Percentiles rank a stretch among this genome's conserved stretches.
Evolutionary conservation across 2,888 invertebrate genomes (phyloP).

Genomic region (Athetis lepigone): DNA sequence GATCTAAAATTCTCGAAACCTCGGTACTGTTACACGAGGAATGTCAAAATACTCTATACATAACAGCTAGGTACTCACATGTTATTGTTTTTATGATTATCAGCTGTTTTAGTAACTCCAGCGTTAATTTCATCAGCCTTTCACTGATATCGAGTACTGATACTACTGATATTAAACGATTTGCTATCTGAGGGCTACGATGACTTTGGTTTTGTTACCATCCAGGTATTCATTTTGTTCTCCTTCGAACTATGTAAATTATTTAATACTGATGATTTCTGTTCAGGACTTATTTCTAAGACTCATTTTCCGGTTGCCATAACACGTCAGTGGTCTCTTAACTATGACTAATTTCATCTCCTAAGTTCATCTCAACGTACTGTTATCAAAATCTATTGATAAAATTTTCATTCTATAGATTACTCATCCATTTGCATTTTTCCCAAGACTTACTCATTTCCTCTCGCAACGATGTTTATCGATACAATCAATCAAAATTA

Average conservation of each 20-base stretch:
- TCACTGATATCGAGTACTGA: constrained; percentile 28
- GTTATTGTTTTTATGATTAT: constrained; percentile 21
- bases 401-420: background rate
- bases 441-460: constrained; percentile 3
- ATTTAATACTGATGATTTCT: background rate
- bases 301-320: background rate
- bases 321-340: background rate
- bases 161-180: constrained; percentile 2
- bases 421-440: constrained; percentile 16
- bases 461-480: background rate
- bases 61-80: too few species aligned
- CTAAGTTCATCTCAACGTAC: background rate
- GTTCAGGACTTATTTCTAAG: background rate
- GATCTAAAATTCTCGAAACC: too few species aligned
- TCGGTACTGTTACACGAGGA: too few species aligned
- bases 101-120: constrained; percentile 24
- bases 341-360: constrained; percentile 3
- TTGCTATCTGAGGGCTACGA: constrained; percentile 22
- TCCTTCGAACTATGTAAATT: background rate
- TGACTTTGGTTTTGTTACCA: constrained; percentile 15
- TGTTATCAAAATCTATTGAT: constrained; percentile 21
- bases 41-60: background rate
- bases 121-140: constrained; percentile 50
- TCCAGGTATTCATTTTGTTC: constrained; percentile 7
- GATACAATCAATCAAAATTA: constrained; percentile 25